Base-by-base conservation (phyloP, 2,797 vertebrate species). In the Mormyrops boulengeri region DNA sequence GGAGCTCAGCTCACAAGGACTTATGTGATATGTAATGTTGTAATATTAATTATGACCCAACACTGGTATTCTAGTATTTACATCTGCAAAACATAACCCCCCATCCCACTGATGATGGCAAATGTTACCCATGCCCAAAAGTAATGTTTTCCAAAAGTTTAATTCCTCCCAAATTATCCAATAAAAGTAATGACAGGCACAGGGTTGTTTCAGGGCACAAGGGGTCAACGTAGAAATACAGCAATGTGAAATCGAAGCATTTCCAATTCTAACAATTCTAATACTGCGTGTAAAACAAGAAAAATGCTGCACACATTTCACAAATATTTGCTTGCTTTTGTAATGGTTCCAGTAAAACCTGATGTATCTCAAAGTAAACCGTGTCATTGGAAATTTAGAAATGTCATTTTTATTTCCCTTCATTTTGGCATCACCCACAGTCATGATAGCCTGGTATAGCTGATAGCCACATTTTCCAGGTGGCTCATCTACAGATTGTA, bases 351-450 rank as follows among this genome's bases (percentile, higher is more conserved):
- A 94, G 91, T 91, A 95, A 95, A 96, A 97, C 92, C 17, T 80
- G 93, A 96, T 95, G 95, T 94, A 96, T 96, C 95, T 95, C 90
- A 94, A 94, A 94, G 95, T 95, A 96, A 96, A 96, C 94, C 94
- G 88, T 94, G 94, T 94, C 92, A 91, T 95, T 95, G 93, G 95
- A 95, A 94, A 94, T 94, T 94, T 96, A 95, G 96, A 94, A 93
- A 94, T 95, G 94, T 95, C 93, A 92, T 95, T 94, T 94, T 95
- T 96, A 96, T 96, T 96, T 96, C 96, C 96, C 96, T 95, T 96
- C 92, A 94, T 96, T 96, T 95, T 94, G 93, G 93, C 93, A 94
- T 95, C 94, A 95, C 93, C 90, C 92, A 93, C 89, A 91, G 95
- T 94, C 95, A 95, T 90, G 85, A 89, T 91, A 93, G 94, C 93